These are phyloP conservation scores for Podarcis raffonei DNA, from an alignment of 2,113 vertebrate species.

Conservation along the genomic window DNA sequence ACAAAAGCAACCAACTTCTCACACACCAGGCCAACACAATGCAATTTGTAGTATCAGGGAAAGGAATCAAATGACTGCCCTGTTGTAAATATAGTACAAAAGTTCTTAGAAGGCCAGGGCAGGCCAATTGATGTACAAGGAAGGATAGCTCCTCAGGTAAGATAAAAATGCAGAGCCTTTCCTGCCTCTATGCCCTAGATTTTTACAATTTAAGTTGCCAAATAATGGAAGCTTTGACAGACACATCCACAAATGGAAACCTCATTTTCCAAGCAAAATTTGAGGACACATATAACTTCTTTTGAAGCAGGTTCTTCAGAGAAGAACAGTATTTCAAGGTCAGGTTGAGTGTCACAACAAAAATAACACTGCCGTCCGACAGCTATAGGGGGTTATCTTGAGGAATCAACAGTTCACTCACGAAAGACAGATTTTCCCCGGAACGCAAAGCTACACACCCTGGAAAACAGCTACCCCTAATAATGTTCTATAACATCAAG, in stretches of 20 bases:
- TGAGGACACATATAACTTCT: not conserved
- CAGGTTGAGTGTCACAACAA: not conserved
- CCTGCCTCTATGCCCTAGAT: not conserved
- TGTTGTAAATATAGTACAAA: accelerated
- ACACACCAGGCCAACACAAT: not conserved
- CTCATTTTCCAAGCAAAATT: not conserved
- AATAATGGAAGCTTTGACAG: not conserved
- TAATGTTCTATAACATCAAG: conserved; percentile 8
- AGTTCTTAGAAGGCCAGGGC: not conserved
- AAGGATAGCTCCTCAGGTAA: not conserved
- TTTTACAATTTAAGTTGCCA: not conserved
- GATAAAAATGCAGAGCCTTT: not conserved
- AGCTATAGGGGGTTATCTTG: not conserved
- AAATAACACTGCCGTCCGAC: not conserved
- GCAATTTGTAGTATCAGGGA: not conserved
- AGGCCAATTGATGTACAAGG: not conserved
- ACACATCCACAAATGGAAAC: not conserved
- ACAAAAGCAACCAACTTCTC: not conserved
- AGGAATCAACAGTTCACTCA: not conserved
- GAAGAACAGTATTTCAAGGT: not conserved
- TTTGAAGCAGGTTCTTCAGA: not conserved
- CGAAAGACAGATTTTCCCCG: not conserved
- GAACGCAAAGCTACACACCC: not conserved
- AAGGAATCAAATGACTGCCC: not conserved
- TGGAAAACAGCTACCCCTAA: not conserved